Conservation (phyloP, 2,888 invertebrate genomes). For the Lasioglossum figueresi region DNA sequence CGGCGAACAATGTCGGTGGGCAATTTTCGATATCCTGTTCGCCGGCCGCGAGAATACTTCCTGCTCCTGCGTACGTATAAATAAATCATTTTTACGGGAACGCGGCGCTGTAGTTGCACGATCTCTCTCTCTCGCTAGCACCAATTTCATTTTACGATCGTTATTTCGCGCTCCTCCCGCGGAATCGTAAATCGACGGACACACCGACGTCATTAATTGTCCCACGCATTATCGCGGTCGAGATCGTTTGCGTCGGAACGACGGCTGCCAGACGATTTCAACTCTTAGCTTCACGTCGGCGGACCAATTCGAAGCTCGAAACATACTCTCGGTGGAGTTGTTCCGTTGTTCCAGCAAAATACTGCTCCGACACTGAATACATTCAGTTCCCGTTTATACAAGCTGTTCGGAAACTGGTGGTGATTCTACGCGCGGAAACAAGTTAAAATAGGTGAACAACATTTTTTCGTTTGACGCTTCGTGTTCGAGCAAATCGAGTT, state of each 20-base stretch:
- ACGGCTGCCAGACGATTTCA: neutral
- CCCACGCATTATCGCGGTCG: constrained; percentile 19
- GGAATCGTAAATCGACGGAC: constrained; percentile 7
- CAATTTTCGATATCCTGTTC: constrained; percentile 41
- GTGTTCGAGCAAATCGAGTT: no score
- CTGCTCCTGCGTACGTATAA: constrained; percentile 4
- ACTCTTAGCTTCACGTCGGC: neutral
- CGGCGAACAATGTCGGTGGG: constrained; percentile 29
- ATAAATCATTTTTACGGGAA: constrained; percentile 28
- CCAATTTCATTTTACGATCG: constrained; percentile 9
- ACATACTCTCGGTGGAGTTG: neutral
- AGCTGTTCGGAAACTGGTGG: no score
- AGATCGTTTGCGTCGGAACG: neutral
- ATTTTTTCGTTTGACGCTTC: no score
- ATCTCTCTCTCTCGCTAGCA: neutral
- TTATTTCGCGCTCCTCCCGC: neutral
- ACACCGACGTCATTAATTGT: constrained; percentile 13
- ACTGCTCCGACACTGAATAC: no score
- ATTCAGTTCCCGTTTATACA: no score
- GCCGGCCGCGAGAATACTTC: constrained; percentile 24
- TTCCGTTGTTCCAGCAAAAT: no score
- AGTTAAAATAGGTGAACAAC: no score
- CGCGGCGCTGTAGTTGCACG: neutral
- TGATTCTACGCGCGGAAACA: no score
- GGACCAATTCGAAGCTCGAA: neutral